Evolutionary conservation across 2,888 invertebrate genomes (phyloP).

Genomic region (Neoscelio sp.): DNA sequence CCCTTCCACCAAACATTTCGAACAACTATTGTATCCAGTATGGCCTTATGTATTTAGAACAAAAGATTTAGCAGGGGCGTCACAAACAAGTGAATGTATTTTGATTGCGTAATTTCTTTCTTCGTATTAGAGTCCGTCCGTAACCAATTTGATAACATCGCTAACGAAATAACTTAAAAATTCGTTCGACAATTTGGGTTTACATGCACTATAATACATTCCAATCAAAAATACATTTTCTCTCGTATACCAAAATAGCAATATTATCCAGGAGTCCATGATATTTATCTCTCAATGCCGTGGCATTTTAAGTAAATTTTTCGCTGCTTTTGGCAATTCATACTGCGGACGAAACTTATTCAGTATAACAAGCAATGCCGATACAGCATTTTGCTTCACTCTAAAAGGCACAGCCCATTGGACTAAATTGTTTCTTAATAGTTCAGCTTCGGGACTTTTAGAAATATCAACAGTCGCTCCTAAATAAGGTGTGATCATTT

Average conservation of each 20-base stretch:
- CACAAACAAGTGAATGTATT: constrained; percentile 18
- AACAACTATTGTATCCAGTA: constrained; percentile 23
- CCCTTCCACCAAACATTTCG: constrained; percentile 27
- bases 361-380: background rate
- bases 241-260: constrained; percentile 1
- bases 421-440: too few relatives aligned
- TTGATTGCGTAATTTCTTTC: background rate
- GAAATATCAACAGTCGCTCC: too few relatives aligned
- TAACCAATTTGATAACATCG: background rate
- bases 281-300: too few relatives aligned
- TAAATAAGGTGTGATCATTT: too few relatives aligned
- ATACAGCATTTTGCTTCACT: background rate
- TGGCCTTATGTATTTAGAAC: constrained; percentile 31
- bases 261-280: constrained; percentile 10
- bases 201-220: constrained; percentile 6
- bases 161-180: constrained; percentile 13
- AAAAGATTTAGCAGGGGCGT: constrained; percentile 40
- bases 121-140: background rate
- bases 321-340: constrained; percentile 2
- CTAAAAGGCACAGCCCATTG: constrained; percentile 1
- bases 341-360: background rate
- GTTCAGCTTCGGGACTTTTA: too few relatives aligned
- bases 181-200: constrained; percentile 22
- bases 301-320: constrained; percentile 8
- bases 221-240: constrained; percentile 24